Percentiles rank a stretch among this genome's conserved stretches.
Conservation (phyloP, 2,113 vertebrate species). For the Tetrax tetrax region DNA sequence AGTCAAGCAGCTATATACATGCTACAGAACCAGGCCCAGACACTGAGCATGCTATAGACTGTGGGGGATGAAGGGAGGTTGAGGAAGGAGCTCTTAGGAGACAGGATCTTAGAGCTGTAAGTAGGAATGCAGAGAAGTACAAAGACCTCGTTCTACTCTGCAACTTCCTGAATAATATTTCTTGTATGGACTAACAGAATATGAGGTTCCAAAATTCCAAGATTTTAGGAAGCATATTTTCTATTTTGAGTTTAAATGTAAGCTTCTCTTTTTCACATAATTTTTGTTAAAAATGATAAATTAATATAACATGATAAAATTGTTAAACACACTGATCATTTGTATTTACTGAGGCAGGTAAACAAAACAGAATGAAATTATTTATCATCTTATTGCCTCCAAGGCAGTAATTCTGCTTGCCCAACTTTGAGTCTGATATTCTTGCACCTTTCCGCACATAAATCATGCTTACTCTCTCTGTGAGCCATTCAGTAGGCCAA, state of each 20-base stretch:
- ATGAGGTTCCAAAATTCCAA: not conserved
- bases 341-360: not conserved
- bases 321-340: not conserved
- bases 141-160: not conserved
- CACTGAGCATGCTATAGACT: not conserved
- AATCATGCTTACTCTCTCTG: not conserved
- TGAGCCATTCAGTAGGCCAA: not conserved
- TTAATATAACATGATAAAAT: not conserved
- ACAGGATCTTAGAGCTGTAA: not conserved
- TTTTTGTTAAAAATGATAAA: not conserved
- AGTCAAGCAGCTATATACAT: fast-evolving
- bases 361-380: not conserved
- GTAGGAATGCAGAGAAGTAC: not conserved
- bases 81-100: not conserved
- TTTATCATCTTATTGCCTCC: not conserved
- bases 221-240: not conserved
- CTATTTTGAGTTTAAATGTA: not conserved
- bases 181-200: not conserved
- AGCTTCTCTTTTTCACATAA: not conserved
- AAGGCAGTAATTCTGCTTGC: not conserved
- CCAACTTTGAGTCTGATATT: not conserved
- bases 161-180: not conserved
- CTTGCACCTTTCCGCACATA: not conserved
- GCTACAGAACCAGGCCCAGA: not conserved
- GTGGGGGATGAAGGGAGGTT: not conserved